Conservation (phyloP, 2,113 vertebrate genomes). For the Podocnemis expansa region DNA sequence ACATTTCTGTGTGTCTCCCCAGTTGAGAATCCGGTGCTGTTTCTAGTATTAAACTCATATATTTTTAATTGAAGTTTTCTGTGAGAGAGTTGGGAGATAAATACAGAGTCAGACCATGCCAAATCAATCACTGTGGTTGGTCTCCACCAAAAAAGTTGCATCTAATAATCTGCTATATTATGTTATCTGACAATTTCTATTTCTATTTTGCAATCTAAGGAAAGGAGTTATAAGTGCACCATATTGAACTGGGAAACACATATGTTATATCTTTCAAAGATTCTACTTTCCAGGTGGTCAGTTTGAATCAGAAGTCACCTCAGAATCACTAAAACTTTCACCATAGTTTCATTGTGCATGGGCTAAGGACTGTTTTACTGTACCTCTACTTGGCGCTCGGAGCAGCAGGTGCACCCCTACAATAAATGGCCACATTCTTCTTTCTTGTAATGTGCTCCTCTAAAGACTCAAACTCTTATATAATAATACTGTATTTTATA, state of each 20-base stretch:
- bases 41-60: not conserved
- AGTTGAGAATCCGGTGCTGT: not conserved
- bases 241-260: not conserved
- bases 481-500: not conserved
- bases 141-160: not conserved
- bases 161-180: not conserved
- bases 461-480: not conserved
- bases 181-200: not conserved
- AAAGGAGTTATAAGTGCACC: not conserved
- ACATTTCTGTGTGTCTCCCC: not conserved
- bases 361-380: not conserved
- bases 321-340: not conserved
- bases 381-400: not conserved
- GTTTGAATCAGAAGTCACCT: not conserved
- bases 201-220: not conserved
- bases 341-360: not conserved
- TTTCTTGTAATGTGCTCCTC: not conserved
- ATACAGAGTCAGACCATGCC: not conserved
- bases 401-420: not conserved
- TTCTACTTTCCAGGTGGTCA: not conserved
- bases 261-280: not conserved
- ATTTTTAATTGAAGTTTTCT: not conserved
- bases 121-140: not conserved
- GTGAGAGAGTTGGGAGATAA: not conserved
- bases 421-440: not conserved